Conservation (phyloP, 2,888 invertebrate genomes). For the Caenorhabditis angaria region DNA sequence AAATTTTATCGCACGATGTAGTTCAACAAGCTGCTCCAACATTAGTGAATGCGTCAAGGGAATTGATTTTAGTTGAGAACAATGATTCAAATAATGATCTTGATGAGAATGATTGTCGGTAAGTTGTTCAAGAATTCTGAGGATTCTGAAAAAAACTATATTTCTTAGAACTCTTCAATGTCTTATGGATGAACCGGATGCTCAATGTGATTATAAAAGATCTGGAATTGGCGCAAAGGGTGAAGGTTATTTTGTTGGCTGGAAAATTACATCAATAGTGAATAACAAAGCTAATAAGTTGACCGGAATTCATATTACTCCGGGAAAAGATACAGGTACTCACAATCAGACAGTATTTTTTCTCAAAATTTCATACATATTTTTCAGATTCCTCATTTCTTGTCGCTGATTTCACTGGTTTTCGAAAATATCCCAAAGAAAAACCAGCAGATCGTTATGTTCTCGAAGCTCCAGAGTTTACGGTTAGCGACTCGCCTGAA, state of each 20-base stretch:
- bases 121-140: not conserved
- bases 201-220: slow-evolving; percentile 52
- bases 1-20: slow-evolving; percentile 27
- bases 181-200: slow-evolving; percentile 39
- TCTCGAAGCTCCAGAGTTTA: slow-evolving; percentile 57
- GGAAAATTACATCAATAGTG: slow-evolving; percentile 33
- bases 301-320: slow-evolving; percentile 54
- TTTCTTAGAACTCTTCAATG: slow-evolving; percentile 45
- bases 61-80: slow-evolving; percentile 25
- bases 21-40: slow-evolving; percentile 33
- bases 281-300: slow-evolving; percentile 49
- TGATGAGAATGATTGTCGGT: slow-evolving; percentile 36
- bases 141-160: slow-evolving; percentile 2
- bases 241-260: slow-evolving; percentile 50
- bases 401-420: slow-evolving; percentile 54
- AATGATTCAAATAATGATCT: too few species aligned
- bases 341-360: not conserved
- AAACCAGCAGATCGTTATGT: slow-evolving; percentile 46
- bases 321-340: slow-evolving; percentile 28
- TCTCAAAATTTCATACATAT: slow-evolving; percentile 1
- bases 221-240: slow-evolving; percentile 50
- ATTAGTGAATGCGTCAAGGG: slow-evolving; percentile 20
- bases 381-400: slow-evolving; percentile 44
- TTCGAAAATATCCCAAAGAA: slow-evolving; percentile 9
- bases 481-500: slow-evolving; percentile 43